phyloP scores from a whole-genome alignment of 1,140 invertebrate species.

The Geopemphigus sp. region DNA sequence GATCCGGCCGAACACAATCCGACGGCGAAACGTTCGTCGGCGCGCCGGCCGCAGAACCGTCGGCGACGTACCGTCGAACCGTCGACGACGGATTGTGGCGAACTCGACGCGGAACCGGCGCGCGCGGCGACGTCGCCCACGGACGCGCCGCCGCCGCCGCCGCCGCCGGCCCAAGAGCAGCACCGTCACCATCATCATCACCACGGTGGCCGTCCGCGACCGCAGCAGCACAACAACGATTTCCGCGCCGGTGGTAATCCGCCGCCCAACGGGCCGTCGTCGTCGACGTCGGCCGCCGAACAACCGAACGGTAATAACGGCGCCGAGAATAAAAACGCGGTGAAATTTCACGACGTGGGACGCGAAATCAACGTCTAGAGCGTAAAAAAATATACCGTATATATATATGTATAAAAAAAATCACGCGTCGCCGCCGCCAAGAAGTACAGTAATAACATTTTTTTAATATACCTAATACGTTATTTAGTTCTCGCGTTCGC shows the following conservation, averaged over 20 bases:
- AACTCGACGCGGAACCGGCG: background rate
- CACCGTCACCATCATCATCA: conserved; percentile 34
- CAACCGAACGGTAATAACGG: conserved; percentile 29
- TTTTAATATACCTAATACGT: no score
- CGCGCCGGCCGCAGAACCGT: background rate
- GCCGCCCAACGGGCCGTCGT: conserved; percentile 47
- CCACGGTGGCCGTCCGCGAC: background rate
- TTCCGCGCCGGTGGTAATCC: conserved; percentile 41
- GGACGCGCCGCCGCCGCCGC: background rate
- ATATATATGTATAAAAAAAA: background rate
- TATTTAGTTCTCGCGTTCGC: no score
- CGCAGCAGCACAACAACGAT: background rate
- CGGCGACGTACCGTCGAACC: background rate
- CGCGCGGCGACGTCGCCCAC: background rate
- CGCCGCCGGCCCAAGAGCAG: background rate
- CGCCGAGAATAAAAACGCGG: conserved; percentile 66
- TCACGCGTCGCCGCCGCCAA: no score
- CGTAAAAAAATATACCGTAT: background rate
- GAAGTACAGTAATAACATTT: no score
- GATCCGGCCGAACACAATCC: background rate
- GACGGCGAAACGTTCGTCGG: background rate
- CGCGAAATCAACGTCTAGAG: conserved; percentile 72
- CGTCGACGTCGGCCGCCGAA: conserved; percentile 48
- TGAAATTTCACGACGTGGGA: conserved; percentile 74
- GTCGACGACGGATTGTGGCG: background rate